Evolutionary conservation across 2,888 invertebrate species (phyloP).

Genomic region (Hipparchia semele): DNA sequence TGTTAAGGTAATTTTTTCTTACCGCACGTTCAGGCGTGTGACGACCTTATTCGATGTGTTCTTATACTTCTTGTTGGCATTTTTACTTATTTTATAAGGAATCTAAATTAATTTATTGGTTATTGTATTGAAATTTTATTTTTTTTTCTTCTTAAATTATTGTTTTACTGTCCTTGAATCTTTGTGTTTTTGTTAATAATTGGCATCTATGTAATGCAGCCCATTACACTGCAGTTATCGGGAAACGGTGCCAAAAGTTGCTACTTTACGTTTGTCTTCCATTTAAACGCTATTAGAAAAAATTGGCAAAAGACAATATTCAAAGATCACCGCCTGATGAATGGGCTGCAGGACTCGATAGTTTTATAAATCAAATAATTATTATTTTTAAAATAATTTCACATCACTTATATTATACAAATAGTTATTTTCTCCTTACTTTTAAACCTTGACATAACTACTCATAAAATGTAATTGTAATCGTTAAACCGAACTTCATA

Average conservation of each 20-base stretch:
- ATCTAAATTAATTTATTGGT: slow-evolving; percentile 83
- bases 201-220: slow-evolving; percentile 75
- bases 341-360: slow-evolving; percentile 52
- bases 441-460: slow-evolving; percentile 79
- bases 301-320: slow-evolving; percentile 39
- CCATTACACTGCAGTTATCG: slow-evolving; percentile 59
- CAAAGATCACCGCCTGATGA: slow-evolving; percentile 36
- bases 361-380: slow-evolving; percentile 36
- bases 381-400: slow-evolving; percentile 44
- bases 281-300: slow-evolving; percentile 45
- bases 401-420: slow-evolving; percentile 50
- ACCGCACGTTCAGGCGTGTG: slow-evolving; percentile 52
- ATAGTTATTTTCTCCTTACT: slow-evolving; percentile 74
- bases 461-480: slow-evolving; percentile 80
- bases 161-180: slow-evolving; percentile 66
- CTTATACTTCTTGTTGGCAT: slow-evolving; percentile 83
- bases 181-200: slow-evolving; percentile 67
- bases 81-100: slow-evolving; percentile 83
- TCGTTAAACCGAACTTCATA: slow-evolving; percentile 83
- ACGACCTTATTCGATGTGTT: slow-evolving; percentile 77
- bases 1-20: slow-evolving; percentile 63
- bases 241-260: slow-evolving; percentile 65
- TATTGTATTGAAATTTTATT: slow-evolving; percentile 73
- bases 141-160: slow-evolving; percentile 76
- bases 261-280: slow-evolving; percentile 65